Percentiles rank a stretch among this genome's conserved stretches.
These are phyloP conservation scores for Colletes latitarsis DNA, from an alignment of 1,140 invertebrate genomes.

Conservation along the genomic window DNA sequence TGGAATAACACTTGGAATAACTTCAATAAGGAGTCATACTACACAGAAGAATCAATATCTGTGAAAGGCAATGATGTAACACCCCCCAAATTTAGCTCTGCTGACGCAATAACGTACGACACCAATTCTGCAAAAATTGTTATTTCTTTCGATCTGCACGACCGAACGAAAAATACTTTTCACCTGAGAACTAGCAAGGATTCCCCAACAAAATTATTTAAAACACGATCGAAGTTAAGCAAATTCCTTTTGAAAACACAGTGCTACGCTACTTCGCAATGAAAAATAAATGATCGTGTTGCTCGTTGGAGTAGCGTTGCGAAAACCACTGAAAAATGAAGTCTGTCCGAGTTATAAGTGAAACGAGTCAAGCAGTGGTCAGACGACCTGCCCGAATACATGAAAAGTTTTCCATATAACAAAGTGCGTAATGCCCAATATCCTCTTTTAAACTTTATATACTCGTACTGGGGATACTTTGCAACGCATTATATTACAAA, in stretches of 20 bases:
- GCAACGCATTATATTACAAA: no score
- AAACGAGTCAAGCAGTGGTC: not conserved
- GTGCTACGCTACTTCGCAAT: not conserved
- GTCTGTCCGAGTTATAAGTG: not conserved
- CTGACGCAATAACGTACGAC: conserved; percentile 1
- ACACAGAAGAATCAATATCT: conserved; percentile 13
- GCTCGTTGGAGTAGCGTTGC: not conserved
- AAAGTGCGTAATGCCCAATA: no score
- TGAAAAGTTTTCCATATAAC: not conserved
- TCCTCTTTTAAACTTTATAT: no score
- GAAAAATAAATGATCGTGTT: not conserved
- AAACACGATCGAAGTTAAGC: not conserved
- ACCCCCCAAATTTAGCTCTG: not conserved
- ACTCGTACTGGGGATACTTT: no score
- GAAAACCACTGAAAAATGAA: not conserved
- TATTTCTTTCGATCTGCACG: not conserved
- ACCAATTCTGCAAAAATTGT: not conserved
- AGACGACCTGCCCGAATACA: not conserved
- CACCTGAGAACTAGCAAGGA: not conserved
- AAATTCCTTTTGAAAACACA: not conserved
- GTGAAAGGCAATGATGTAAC: conserved; percentile 15
- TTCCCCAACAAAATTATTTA: not conserved
- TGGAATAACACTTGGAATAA: not conserved
- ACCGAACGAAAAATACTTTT: not conserved
- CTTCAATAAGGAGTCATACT: not conserved